These are phyloP conservation scores for Trachymyrmex septentrionalis DNA, from an alignment of 1,140 invertebrate species.

Conservation along the genomic window DNA sequence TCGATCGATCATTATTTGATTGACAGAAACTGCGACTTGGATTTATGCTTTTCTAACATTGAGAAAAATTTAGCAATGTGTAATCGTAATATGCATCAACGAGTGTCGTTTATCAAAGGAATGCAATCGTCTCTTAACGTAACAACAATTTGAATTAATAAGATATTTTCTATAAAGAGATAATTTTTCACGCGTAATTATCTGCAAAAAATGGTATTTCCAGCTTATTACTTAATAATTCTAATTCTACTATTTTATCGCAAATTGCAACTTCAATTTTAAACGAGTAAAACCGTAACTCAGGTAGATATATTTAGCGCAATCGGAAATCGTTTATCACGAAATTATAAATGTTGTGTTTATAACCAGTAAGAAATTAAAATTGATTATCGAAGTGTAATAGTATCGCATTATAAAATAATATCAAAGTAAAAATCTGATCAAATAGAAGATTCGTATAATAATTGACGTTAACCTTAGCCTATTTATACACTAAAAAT, in stretches of 20 bases:
- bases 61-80: not conserved
- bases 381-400: not conserved
- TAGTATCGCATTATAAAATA: not conserved
- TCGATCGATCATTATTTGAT: not conserved
- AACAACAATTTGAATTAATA: not conserved
- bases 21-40: too few species aligned
- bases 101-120: not conserved
- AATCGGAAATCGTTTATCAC: conserved; percentile 21
- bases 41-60: conserved; percentile 4
- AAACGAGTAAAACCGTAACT: not conserved
- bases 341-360: not conserved
- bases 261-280: not conserved
- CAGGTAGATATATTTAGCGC: conserved; percentile 2
- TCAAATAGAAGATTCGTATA: not conserved
- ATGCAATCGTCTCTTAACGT: not conserved
- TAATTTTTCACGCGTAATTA: not conserved
- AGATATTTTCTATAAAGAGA: not conserved
- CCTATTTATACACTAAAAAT: not conserved
- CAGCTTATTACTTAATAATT: conserved; percentile 20
- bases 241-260: not conserved
- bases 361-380: not conserved
- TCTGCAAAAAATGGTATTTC: not conserved
- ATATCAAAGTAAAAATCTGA: not conserved
- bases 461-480: not conserved
- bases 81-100: not conserved